Percentiles rank a stretch among this genome's conserved stretches.
phyloP scores from a whole-genome alignment of 2,113 vertebrate species.

The Peromyscus maniculatus region DNA sequence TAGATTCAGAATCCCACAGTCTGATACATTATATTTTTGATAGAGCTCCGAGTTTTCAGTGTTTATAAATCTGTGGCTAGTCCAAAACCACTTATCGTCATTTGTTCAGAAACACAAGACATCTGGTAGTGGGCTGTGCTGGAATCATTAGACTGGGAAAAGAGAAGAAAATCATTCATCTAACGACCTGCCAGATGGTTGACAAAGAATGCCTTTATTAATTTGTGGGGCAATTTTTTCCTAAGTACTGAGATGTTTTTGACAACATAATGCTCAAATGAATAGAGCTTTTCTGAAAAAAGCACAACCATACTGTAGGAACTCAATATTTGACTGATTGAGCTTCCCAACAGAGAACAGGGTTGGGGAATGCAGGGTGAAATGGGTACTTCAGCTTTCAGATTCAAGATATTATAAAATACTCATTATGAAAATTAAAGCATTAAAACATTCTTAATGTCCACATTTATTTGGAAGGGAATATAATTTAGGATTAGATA shows the following conservation, averaged over 20 bases:
- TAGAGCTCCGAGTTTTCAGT: conserved; percentile 22
- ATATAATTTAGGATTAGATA: background rate
- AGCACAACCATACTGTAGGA: background rate
- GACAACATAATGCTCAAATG: conserved; percentile 29
- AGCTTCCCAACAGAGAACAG: background rate
- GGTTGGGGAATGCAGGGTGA: background rate
- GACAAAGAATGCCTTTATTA: conserved; percentile 71
- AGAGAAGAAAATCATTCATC: conserved; percentile 8
- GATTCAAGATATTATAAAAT: background rate
- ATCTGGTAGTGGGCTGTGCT: conserved; percentile 46
- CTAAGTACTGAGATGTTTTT: conserved; percentile 33
- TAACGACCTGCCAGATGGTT: conserved; percentile 6
- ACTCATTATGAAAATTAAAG: background rate
- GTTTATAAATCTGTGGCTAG: conserved; percentile 54
- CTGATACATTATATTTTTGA: background rate
- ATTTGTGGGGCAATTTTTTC: conserved; percentile 28
- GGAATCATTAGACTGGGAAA: conserved; percentile 67
- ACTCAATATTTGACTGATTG: background rate
- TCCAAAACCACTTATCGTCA: conserved; percentile 60
- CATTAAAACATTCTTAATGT: background rate
- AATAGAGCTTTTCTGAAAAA: conserved; percentile 20
- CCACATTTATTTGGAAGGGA: background rate
- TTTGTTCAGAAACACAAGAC: conserved; percentile 76
- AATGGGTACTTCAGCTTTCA: background rate
- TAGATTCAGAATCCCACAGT: background rate